Evolutionary conservation across 2,888 invertebrate genomes (phyloP).

Genomic region (Vanessa cardui): DNA sequence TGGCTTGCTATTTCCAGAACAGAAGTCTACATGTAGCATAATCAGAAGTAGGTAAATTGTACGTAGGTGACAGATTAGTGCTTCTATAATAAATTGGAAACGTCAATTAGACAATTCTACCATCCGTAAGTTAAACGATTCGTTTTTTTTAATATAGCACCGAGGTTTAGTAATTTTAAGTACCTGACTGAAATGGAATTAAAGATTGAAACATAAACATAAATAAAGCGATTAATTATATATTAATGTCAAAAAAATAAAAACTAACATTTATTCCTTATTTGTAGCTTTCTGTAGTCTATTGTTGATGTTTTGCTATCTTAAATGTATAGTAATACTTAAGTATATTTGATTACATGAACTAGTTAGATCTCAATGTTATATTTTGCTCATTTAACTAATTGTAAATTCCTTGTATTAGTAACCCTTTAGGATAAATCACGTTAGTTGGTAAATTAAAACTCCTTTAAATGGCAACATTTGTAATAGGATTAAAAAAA

Average conservation of each 20-base stretch:
- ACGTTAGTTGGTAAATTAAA: neutral
- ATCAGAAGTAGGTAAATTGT: too few species aligned
- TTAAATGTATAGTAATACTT: neutral
- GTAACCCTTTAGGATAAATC: neutral
- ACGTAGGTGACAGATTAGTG: too few species aligned
- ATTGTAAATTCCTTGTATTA: neutral
- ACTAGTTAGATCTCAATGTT: constrained; percentile 5
- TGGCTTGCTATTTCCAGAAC: too few species aligned
- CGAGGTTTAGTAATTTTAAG: neutral
- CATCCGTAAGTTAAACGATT: too few species aligned
- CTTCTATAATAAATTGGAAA: too few species aligned
- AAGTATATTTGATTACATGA: neutral
- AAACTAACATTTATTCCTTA: neutral
- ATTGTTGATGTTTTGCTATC: neutral
- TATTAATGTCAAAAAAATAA: neutral
- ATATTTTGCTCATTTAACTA: constrained; percentile 7
- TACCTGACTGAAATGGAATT: constrained; percentile 12
- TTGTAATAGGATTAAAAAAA: too few species aligned
- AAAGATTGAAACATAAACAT: neutral
- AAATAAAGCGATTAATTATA: neutral
- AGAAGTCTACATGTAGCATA: too few species aligned
- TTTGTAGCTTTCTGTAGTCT: neutral
- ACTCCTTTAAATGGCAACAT: neutral
- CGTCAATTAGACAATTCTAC: too few species aligned
- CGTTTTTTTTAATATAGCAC: too few species aligned